Percentiles rank a stretch among this genome's conserved stretches.
Evolutionary conservation across 2,888 invertebrate genomes (phyloP).

Genomic region (Bembecia ichneumoniformis): DNA sequence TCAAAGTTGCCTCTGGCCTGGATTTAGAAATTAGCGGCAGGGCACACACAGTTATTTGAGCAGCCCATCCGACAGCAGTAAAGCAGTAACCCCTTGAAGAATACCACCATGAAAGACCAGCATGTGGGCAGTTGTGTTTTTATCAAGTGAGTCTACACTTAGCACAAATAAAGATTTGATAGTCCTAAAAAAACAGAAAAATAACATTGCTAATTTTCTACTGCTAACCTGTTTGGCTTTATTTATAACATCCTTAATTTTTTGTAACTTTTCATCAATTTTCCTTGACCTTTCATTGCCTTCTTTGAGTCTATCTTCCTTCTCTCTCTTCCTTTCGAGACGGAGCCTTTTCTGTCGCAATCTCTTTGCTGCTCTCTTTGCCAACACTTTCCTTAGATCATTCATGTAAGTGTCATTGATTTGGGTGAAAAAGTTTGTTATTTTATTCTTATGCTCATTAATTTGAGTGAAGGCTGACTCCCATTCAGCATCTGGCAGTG

Average conservation of each 20-base stretch:
- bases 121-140: too few relatives aligned
- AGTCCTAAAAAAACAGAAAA: too few relatives aligned
- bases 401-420: slow-evolving; percentile 52
- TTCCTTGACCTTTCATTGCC: slow-evolving; percentile 68
- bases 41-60: too few relatives aligned
- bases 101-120: too few relatives aligned
- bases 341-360: slow-evolving; percentile 55
- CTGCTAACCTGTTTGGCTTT: slow-evolving; percentile 70
- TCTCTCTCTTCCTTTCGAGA: slow-evolving; percentile 38
- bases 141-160: too few relatives aligned
- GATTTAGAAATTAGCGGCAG: too few relatives aligned
- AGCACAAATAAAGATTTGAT: too few relatives aligned
- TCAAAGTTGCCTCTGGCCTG: too few relatives aligned
- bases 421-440: slow-evolving; percentile 44
- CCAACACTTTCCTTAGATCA: slow-evolving; percentile 46
- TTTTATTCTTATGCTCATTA: slow-evolving; percentile 54
- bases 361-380: slow-evolving; percentile 59
- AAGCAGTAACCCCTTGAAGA: too few relatives aligned
- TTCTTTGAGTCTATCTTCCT: slow-evolving; percentile 42
- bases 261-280: slow-evolving; percentile 78
- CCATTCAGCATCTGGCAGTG: slow-evolving; percentile 71
- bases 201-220: too few relatives aligned
- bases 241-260: slow-evolving; percentile 74
- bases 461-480: slow-evolving; percentile 58
- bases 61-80: too few relatives aligned